phyloP scores from a whole-genome alignment of 2,113 vertebrate species.

The Dipodomys stephensi region DNA sequence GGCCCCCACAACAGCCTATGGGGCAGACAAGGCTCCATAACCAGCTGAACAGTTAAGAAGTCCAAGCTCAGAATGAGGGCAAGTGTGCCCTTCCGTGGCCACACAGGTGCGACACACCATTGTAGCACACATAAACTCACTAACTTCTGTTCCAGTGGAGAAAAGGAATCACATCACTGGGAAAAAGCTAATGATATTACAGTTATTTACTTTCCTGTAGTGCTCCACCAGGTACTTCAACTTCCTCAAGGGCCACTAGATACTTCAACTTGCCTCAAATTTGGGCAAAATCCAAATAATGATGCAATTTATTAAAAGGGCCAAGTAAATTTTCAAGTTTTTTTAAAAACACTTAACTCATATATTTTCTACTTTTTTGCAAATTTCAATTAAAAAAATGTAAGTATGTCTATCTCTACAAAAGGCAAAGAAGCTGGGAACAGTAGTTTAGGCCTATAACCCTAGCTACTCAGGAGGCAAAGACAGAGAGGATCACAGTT shows the following conservation, averaged over 20 bases:
- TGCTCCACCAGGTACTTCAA: slow-evolving; percentile 5
- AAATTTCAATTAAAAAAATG: slow-evolving; percentile 22
- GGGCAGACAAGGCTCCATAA: neutral
- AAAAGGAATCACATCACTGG: too few relatives aligned
- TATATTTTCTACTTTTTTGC: slow-evolving; percentile 11
- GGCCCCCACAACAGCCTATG: neutral
- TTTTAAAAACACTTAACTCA: neutral
- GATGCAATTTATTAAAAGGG: slow-evolving; percentile 13
- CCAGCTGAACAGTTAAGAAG: slow-evolving; percentile 1
- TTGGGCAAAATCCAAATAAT: slow-evolving; percentile 42
- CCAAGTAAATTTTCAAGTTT: slow-evolving; percentile 42
- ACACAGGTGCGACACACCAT: neutral
- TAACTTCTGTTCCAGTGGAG: too few relatives aligned
- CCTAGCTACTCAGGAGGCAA: too few relatives aligned
- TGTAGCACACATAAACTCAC: too few relatives aligned
- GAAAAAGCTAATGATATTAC: neutral
- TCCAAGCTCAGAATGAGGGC: neutral
- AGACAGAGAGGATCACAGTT: too few relatives aligned
- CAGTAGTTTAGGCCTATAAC: too few relatives aligned
- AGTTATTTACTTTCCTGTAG: neutral
- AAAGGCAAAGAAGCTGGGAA: neutral
- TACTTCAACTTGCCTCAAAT: too few relatives aligned
- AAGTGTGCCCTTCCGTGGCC: neutral
- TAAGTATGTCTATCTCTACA: neutral
- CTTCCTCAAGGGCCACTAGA: neutral